Evolutionary conservation across 2,113 vertebrate genomes (phyloP).

Genomic region (Chamaetylas fuelleborni): DNA sequence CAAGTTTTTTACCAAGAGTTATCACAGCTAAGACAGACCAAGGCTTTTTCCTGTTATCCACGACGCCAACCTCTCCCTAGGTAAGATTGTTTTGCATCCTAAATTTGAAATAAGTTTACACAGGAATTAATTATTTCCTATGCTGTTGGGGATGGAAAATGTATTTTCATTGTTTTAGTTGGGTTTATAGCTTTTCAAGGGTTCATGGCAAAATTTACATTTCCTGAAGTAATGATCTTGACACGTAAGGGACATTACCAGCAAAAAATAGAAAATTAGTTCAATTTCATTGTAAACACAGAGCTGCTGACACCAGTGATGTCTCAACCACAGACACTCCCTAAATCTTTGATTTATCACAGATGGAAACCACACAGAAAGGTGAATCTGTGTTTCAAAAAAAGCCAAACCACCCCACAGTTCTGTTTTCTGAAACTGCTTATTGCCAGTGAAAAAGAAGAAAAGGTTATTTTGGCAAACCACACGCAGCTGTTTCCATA

Average conservation of each 20-base stretch:
- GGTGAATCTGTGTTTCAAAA: not conserved
- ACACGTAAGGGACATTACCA: not conserved
- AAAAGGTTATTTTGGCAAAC: not conserved
- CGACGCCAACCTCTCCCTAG: not conserved
- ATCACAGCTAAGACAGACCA: not conserved
- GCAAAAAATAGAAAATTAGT: not conserved
- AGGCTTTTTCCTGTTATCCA: not conserved
- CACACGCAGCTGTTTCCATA: not conserved
- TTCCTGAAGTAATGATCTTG: not conserved
- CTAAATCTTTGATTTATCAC: not conserved
- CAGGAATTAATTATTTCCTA: not conserved
- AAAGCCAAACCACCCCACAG: fast-evolving
- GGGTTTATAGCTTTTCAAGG: not conserved
- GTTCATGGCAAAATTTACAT: not conserved
- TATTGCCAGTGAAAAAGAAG: not conserved
- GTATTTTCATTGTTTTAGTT: not conserved
- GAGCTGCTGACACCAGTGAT: not conserved
- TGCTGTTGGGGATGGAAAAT: not conserved
- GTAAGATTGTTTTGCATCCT: not conserved
- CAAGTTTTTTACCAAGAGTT: not conserved
- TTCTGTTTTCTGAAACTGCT: not conserved
- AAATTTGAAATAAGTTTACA: fast-evolving
- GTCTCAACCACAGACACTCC: fast-evolving
- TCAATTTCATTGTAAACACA: not conserved
- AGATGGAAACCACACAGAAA: not conserved